Evolutionary conservation across 1,140 invertebrate genomes (phyloP).

Genomic region (Drosophila nikananu): DNA sequence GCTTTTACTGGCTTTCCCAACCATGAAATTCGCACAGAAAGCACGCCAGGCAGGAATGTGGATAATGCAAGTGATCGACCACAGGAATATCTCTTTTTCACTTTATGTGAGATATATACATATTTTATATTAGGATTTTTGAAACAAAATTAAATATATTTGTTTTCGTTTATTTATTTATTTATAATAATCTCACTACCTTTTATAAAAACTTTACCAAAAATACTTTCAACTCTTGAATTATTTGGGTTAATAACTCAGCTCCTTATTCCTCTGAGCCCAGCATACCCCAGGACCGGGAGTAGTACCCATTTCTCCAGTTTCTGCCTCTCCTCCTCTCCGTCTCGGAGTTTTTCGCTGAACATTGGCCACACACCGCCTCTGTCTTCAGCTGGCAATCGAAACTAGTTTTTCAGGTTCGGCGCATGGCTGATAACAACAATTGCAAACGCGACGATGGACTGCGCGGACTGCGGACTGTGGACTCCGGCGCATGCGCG

Average conservation of each 20-base stretch:
- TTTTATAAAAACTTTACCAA: background rate
- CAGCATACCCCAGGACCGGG: constrained; percentile 19
- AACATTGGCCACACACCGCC: constrained; percentile 45
- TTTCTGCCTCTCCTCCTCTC: background rate
- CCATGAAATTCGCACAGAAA: constrained; percentile 54
- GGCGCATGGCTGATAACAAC: constrained; percentile 77
- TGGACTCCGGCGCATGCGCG: constrained; percentile 66
- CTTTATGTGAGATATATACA: background rate
- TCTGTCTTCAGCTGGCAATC: constrained; percentile 53
- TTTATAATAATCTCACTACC: background rate
- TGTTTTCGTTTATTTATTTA: too few species aligned
- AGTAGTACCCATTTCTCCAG: constrained; percentile 7
- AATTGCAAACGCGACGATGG: constrained; percentile 62
- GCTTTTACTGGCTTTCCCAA: constrained; percentile 75
- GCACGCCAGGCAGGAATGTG: constrained; percentile 16
- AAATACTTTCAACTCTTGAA: background rate
- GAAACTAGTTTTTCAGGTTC: constrained; percentile 82
- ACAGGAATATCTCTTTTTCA: constrained; percentile 7
- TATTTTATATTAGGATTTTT: too few species aligned
- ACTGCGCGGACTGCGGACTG: constrained; percentile 19
- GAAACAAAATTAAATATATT: too few species aligned
- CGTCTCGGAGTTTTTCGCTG: constrained; percentile 1
- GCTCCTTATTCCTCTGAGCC: background rate
- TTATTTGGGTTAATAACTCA: background rate
- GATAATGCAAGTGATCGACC: background rate